A percentile compares a stretch with the other conserved stretches of the same genome.
phyloP scores from a whole-genome alignment of 2,797 vertebrate species.

The Gastrophryne carolinensis region DNA sequence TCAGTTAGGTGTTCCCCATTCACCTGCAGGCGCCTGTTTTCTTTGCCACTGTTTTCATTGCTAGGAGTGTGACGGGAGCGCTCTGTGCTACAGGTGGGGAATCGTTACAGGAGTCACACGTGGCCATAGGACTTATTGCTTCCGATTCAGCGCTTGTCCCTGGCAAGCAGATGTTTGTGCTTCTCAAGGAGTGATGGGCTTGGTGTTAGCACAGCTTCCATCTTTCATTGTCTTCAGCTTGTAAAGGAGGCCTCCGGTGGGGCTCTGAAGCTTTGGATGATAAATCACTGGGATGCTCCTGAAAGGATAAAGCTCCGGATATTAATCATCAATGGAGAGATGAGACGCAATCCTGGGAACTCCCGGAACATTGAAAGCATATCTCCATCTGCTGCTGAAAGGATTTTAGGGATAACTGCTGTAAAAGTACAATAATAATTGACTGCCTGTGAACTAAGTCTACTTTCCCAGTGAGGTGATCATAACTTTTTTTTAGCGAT shows the following conservation, averaged over 20 bases:
- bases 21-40: slow-evolving; percentile 29
- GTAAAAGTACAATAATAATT: too few relatives aligned
- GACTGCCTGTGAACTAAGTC: too few relatives aligned
- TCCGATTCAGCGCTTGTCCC: not conserved
- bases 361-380: too few relatives aligned
- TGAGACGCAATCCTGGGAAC: too few relatives aligned
- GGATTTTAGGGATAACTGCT: too few relatives aligned
- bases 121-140: not conserved
- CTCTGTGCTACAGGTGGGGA: slow-evolving; percentile 21
- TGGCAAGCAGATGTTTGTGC: not conserved
- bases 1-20: slow-evolving; percentile 6
- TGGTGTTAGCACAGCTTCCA: not conserved
- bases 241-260: not conserved
- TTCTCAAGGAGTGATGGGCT: not conserved
- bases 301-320: not conserved
- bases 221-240: not conserved
- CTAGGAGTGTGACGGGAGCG: not conserved
- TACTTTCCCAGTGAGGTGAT: too few relatives aligned
- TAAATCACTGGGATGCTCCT: not conserved
- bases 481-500: too few relatives aligned
- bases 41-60: slow-evolving; percentile 28
- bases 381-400: too few relatives aligned
- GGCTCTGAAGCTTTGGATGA: not conserved
- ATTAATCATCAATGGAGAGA: too few relatives aligned
- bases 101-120: slow-evolving; percentile 45